These are phyloP conservation scores for Steinernema hermaphroditum DNA, from an alignment of 2,888 invertebrate genomes.

Conservation along the genomic window DNA sequence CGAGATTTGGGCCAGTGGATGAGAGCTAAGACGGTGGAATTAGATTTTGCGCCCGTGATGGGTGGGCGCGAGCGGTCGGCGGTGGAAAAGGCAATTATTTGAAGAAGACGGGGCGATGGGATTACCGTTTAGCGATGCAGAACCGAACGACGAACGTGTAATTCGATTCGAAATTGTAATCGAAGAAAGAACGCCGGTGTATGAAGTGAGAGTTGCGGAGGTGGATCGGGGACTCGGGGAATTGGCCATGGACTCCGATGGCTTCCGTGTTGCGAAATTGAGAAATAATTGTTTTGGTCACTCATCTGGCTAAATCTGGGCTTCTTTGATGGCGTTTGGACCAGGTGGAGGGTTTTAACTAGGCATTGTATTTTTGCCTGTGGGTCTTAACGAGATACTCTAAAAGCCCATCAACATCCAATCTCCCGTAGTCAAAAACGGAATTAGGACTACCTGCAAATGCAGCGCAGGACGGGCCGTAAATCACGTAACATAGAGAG, in stretches of 20 bases:
- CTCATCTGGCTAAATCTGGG: too few species aligned
- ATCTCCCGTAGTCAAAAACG: too few species aligned
- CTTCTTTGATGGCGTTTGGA: too few species aligned
- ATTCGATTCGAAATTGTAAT: conserved; percentile 22
- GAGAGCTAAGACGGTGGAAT: conserved; percentile 26
- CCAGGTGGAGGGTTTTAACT: too few species aligned
- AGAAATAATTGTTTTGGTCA: too few species aligned
- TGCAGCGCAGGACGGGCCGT: too few species aligned
- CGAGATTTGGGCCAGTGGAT: conserved; percentile 15
- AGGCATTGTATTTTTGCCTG: too few species aligned
- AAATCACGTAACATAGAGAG: too few species aligned
- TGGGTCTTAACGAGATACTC: too few species aligned
- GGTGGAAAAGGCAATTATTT: conserved; percentile 16
- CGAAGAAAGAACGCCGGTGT: conserved; percentile 7
- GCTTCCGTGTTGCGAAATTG: too few species aligned
- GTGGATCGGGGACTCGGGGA: neutral
- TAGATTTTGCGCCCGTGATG: conserved; percentile 23
- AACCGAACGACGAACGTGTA: conserved; percentile 14
- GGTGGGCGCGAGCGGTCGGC: neutral
- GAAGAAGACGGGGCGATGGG: conserved; percentile 15
- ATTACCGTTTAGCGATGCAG: conserved; percentile 30
- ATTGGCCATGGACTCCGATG: neutral
- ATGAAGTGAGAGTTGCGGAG: neutral
- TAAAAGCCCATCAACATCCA: too few species aligned
- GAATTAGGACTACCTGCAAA: too few species aligned